A percentile compares a stretch with the other conserved stretches of the same genome.
phyloP scores from a whole-genome alignment of 2,888 invertebrate genomes.

The Stenodema calcarata region DNA sequence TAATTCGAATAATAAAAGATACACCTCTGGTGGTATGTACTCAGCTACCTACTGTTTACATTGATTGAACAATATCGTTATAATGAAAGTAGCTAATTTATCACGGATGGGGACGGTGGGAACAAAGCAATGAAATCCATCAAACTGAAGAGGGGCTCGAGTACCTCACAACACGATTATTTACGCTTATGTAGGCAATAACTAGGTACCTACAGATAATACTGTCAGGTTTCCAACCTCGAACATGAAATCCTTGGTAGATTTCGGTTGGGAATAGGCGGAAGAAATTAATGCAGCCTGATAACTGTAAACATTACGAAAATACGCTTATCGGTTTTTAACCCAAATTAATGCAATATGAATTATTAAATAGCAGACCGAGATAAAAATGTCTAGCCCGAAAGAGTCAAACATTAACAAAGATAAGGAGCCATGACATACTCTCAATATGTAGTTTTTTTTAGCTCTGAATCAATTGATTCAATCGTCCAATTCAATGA shows the following conservation, averaged over 20 bases:
- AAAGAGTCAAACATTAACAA: background rate
- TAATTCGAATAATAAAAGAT: too few species aligned
- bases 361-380: background rate
- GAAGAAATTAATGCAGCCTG: background rate
- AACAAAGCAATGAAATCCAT: background rate
- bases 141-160: background rate
- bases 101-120: too few species aligned
- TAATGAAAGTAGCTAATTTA: too few species aligned
- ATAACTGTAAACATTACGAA: background rate
- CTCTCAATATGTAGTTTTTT: too few species aligned
- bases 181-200: background rate
- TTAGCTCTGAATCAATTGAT: too few species aligned
- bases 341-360: background rate
- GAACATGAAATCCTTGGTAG: background rate
- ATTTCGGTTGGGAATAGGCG: background rate
- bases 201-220: too few species aligned
- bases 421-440: too few species aligned
- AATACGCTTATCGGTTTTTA: background rate
- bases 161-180: background rate
- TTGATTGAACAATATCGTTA: too few species aligned
- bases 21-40: too few species aligned
- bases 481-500: too few species aligned
- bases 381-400: background rate
- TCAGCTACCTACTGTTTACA: too few species aligned
- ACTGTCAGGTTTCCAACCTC: background rate